These are phyloP conservation scores for Trichosurus vulpecula DNA, from an alignment of 2,797 vertebrate species.

Conservation along the genomic window DNA sequence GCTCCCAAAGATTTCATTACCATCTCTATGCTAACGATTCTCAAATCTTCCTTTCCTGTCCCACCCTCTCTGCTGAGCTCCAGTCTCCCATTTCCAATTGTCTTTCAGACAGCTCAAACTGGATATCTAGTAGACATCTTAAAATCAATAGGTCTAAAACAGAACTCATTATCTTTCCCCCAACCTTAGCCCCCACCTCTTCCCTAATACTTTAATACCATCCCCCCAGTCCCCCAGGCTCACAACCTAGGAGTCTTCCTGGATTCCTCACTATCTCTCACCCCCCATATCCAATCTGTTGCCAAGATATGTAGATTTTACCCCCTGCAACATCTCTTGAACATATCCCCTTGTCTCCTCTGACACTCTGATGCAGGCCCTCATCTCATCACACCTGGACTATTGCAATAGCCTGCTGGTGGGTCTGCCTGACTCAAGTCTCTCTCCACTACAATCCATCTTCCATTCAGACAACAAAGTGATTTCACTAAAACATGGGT, in stretches of 20 bases:
- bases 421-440: background rate
- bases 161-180: background rate
- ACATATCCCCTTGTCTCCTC: background rate
- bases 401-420: background rate
- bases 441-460: background rate
- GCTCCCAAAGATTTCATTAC: background rate
- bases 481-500: background rate
- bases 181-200: too few relatives aligned
- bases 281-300: background rate
- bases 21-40: background rate
- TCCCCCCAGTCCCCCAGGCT: background rate
- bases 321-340: background rate
- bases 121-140: background rate
- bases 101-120: background rate
- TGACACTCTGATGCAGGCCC: background rate
- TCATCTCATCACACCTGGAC: background rate
- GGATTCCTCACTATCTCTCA: background rate
- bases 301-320: background rate
- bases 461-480: background rate
- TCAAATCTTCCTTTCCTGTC: background rate
- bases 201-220: background rate
- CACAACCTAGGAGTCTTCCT: background rate
- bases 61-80: background rate
- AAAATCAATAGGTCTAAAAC: background rate
- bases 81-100: background rate